phyloP scores from a whole-genome alignment of 2,888 invertebrate genomes.

The Deilephila elpenor region DNA sequence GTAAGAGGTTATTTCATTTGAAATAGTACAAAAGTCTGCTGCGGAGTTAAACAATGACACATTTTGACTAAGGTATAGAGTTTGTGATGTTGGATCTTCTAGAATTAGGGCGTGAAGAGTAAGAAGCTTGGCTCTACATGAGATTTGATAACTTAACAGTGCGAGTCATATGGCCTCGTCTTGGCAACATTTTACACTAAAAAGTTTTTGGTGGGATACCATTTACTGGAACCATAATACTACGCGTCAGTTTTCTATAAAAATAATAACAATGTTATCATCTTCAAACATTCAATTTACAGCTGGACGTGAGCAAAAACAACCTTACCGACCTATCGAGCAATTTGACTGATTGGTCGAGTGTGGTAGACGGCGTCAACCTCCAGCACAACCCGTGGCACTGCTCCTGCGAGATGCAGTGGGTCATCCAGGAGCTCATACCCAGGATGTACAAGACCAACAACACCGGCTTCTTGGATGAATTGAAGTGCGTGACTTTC shows the following conservation, averaged over 20 bases:
- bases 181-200: too few relatives aligned
- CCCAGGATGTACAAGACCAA: constrained; percentile 75
- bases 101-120: too few relatives aligned
- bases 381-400: constrained; percentile 86
- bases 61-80: too few relatives aligned
- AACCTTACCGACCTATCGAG: constrained; percentile 71
- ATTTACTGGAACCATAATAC: too few relatives aligned
- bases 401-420: constrained; percentile 85
- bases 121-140: too few relatives aligned
- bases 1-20: constrained; percentile 61
- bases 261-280: too few relatives aligned
- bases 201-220: too few relatives aligned
- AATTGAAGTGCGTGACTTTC: constrained; percentile 76
- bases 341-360: constrained; percentile 68
- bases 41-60: background rate
- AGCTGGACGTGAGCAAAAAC: constrained; percentile 86
- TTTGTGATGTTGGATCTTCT: too few relatives aligned
- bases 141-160: too few relatives aligned
- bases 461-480: constrained; percentile 71
- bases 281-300: constrained; percentile 36
- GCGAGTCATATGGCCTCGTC: too few relatives aligned
- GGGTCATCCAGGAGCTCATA: constrained; percentile 83
- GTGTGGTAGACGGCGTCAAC: constrained; percentile 73
- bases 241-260: too few relatives aligned
- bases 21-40: background rate